Base-by-base conservation (phyloP, 2,113 vertebrate genomes). In the Corythornis cristatus region DNA sequence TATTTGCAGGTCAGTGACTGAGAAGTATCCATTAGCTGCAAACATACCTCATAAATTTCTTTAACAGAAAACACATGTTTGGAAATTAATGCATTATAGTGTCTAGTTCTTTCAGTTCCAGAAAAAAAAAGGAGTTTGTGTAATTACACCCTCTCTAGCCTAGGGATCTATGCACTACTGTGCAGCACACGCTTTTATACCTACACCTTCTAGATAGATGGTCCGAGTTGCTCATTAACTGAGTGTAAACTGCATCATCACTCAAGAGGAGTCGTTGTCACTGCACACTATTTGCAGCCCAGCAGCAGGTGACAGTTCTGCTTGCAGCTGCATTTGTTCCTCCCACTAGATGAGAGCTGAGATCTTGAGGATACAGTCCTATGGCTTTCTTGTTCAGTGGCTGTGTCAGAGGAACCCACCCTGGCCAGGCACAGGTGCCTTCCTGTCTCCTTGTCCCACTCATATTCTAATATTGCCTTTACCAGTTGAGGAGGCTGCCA, bases 381-480 rank as follows among this genome's bases (percentile, higher is more conserved):
- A 10, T 5, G 35, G 21, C n/a, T 64, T 51, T 51, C 43, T 58
- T 70, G 50, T 54, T 58, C 43, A 53, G 31, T 8, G 15, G 28
- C 25, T 46, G 16, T 31, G 15, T 45, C 42, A 64, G 7, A 51
- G 10, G 35, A 79, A 62, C 29, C 62, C 25, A 12, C 37, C 40
- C 56, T 35, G 37, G 42, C 22, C 37, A 64, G 42, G 35, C 20
- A 33, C 48, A 11, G 28, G 35, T 72, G 35, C 22, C 51, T 29
- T 57, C 19, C 6, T 1, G 0, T 57, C 67, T 74, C 58, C 29
- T 23, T 51, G 29, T 33, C 48, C 18, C 68, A 33, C 20, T 50
- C 23, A 19, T 0, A 0, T 17, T 48, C 20, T 50, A 23, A 19
- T 0, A 0, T 17, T 48, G 15, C 6, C 9, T 79, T 48, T 40